phyloP scores from a whole-genome alignment of 1,140 invertebrate species.

The Cotesia typhae region DNA sequence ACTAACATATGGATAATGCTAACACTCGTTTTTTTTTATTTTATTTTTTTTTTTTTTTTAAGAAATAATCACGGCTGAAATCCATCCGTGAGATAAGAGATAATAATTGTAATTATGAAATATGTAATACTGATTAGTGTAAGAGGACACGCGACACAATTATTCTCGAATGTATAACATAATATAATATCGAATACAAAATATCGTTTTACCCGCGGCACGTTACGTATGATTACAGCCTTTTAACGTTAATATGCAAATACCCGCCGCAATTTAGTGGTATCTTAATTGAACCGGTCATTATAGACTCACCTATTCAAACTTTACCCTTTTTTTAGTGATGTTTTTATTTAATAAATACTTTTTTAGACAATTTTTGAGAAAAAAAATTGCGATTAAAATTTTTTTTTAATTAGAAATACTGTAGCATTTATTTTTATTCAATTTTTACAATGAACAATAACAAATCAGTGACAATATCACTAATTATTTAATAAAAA shows the following conservation, averaged over 20 bases:
- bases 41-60: background rate
- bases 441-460: no score
- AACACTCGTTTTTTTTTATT: no score
- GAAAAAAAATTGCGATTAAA: background rate
- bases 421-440: no score
- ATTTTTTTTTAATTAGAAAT: no score
- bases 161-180: slow-evolving; percentile 8
- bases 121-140: background rate
- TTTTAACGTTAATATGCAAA: slow-evolving; percentile 60
- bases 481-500: no score
- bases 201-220: slow-evolving; percentile 34
- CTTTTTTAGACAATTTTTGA: background rate
- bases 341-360: background rate
- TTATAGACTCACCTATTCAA: slow-evolving; percentile 48
- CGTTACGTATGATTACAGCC: slow-evolving; percentile 52
- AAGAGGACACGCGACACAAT: slow-evolving; percentile 13
- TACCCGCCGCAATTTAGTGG: slow-evolving; percentile 51
- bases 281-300: slow-evolving; percentile 57
- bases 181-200: background rate
- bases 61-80: no score
- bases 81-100: no score
- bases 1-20: no score
- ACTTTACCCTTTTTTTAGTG: background rate
- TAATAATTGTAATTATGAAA: background rate
- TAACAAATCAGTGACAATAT: no score